Evolutionary conservation across 1,140 invertebrate genomes (phyloP), one percentile per base, ranked within the genome.

Genomic region (Tetramorium parvispinum): DNA sequence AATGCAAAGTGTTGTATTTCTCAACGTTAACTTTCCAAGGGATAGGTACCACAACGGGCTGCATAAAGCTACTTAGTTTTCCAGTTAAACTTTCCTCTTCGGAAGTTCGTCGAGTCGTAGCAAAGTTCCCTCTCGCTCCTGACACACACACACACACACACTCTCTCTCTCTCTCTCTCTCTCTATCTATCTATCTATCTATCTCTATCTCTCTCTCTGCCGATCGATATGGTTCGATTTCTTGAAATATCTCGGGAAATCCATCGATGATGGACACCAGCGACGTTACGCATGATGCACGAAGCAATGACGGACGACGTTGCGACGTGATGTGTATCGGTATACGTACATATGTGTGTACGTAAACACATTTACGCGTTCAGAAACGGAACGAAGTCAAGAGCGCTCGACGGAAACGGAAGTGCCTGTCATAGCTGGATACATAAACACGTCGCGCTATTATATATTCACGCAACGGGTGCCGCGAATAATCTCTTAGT

Each of bases 381-480:
- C 87, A 85, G 89, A 85, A 77, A 90, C 86, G 90, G 86, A 92
- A 91, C 82, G 91, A 91, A 93, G 92, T 87, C 78, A 79, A 87
- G 85, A 92, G 88, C 88, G 85, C 92, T 90, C 89, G 88, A 92
- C 94, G 94, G 94, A 95, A 95, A 92, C 94, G 94, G 94, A 95
- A 95, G 93, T 94, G 92, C 90, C 93, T 94, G 94, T 95, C 94
- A 94, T 93, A 94, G 91, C 93, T 94, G 93, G 92, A 92, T 94
- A 94, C 91, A 93, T 93, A 94, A 94, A 94, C 92, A 93, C 88
- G 89, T 87, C 79, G 61, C 87, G 77, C 90, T 93, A 93, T 93
- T 94, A 93, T 92, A 94, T 93, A 92, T 94, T 94, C 93, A 93
- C 91, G 92, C 91, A 92, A 93, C 93, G 91, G 90, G 92, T 91